A percentile compares a stretch with the other conserved stretches of the same genome.
These are phyloP conservation scores for Magallana ariakensis DNA, from an alignment of 1,140 invertebrate species.

Conservation along the genomic window DNA sequence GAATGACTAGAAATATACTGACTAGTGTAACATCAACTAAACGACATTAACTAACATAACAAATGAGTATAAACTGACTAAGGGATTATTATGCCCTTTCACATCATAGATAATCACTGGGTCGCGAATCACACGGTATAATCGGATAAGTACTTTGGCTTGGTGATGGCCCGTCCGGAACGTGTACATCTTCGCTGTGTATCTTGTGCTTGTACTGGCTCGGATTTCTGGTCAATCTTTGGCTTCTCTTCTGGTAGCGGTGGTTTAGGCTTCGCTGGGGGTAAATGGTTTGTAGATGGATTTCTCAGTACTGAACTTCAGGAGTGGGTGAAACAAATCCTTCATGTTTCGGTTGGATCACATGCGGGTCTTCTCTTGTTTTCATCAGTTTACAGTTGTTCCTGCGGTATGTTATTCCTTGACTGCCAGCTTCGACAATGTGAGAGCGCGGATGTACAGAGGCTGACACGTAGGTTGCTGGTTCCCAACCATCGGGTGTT, in stretches of 20 bases:
- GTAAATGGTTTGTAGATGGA: neutral
- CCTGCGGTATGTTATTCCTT: constrained; percentile 5
- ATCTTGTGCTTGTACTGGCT: neutral
- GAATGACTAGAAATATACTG: no score
- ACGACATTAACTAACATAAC: no score
- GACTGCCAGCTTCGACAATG: constrained; percentile 40
- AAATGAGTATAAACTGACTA: no score
- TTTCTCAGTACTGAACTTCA: neutral
- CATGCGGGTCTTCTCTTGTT: constrained; percentile 28
- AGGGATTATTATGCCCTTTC: constrained; percentile 1
- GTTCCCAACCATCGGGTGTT: constrained; percentile 41
- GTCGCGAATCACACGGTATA: neutral
- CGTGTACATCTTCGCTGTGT: neutral
- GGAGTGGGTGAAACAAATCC: neutral
- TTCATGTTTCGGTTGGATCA: neutral
- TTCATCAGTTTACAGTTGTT: constrained; percentile 25
- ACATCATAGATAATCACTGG: neutral
- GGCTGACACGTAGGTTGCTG: constrained; percentile 13
- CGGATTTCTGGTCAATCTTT: neutral
- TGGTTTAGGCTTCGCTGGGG: neutral
- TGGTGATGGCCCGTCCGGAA: neutral
- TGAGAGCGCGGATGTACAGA: neutral
- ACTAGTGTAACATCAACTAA: no score
- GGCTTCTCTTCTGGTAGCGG: neutral
- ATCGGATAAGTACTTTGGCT: neutral